A percentile compares a stretch with the other conserved stretches of the same genome.
These are phyloP conservation scores for Dendrocopos noguchii DNA, from an alignment of 2,113 vertebrate genomes.

Conservation along the genomic window DNA sequence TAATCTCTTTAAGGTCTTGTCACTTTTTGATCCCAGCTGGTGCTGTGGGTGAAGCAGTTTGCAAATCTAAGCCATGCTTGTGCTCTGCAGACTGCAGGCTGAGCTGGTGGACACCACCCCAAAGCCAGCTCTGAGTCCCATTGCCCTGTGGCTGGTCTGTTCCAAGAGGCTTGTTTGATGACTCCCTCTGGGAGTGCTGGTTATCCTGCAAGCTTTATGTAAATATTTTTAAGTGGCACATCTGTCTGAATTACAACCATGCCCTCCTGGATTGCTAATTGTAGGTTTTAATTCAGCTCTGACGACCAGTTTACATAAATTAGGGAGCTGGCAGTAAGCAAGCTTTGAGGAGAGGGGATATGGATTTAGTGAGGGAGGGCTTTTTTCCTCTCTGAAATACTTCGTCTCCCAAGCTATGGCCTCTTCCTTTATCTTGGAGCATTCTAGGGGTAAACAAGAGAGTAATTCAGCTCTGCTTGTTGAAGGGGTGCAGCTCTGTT, in stretches of 20 bases:
- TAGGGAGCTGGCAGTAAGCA: constrained; percentile 58
- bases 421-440: neutral
- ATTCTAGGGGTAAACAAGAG: neutral
- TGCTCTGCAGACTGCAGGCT: neutral
- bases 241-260: constrained; percentile 65
- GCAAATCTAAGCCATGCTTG: rapidly evolving
- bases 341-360: constrained; percentile 23
- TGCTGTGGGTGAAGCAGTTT: neutral
- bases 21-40: neutral
- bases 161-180: neutral
- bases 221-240: constrained; percentile 72
- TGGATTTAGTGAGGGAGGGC: neutral
- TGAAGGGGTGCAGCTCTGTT: neutral
- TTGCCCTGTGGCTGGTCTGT: neutral
- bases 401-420: neutral
- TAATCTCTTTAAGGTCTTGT: neutral
- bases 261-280: constrained; percentile 72
- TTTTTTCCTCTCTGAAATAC: neutral
- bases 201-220: constrained; percentile 59
- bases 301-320: constrained; percentile 68
- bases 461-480: neutral
- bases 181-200: constrained; percentile 22
- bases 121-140: rapidly evolving
- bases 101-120: neutral
- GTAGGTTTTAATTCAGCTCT: constrained; percentile 69